A percentile compares a stretch with the other conserved stretches of the same genome.
Evolutionary conservation across 2,797 vertebrate genomes (phyloP).

Genomic region (Sebastes wilsoni): DNA sequence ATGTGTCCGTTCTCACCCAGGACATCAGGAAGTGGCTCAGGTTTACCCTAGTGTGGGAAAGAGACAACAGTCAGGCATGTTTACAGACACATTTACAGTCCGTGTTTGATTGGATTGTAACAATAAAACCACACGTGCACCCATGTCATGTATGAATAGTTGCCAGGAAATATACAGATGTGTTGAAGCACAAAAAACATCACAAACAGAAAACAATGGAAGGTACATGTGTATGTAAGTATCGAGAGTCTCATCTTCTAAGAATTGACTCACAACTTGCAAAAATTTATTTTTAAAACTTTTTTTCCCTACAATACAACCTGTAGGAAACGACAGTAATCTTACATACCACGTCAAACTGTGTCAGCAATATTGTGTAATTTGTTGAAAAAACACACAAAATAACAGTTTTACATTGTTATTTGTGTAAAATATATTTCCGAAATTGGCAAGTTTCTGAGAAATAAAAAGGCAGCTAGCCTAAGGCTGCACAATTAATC

Average conservation of each 20-base stretch:
- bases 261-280: no score
- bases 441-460: neutral
- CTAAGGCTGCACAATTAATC: no score
- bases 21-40: conserved; percentile 71
- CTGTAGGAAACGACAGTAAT: neutral
- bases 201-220: neutral
- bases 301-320: no score
- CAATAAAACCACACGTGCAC: neutral
- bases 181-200: neutral
- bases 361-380: neutral
- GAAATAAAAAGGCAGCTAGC: neutral
- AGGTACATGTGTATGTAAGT: neutral
- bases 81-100: neutral
- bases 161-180: neutral
- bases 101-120: neutral
- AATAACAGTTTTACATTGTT: no score
- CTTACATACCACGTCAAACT: neutral
- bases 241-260: no score
- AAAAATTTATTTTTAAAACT: no score
- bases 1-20: conserved; percentile 74
- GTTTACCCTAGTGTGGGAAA: conserved; percentile 78
- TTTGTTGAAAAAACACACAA: neutral
- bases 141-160: neutral
- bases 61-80: conserved; percentile 16
- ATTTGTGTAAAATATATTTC: neutral